Base-by-base conservation (phyloP, 1,140 invertebrate species). In the Drosophila guanche region DNA sequence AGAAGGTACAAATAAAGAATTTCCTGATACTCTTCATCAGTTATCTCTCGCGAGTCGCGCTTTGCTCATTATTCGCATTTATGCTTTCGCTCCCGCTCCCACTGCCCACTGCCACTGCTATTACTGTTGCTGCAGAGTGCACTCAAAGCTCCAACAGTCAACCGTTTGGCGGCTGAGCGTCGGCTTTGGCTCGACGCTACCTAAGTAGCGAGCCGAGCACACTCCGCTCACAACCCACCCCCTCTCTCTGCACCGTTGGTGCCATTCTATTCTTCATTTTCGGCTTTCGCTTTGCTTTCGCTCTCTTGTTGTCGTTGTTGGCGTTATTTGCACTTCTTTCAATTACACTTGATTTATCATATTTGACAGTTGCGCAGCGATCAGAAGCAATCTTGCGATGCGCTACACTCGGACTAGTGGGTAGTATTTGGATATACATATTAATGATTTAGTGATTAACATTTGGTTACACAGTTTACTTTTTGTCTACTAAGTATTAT, bases 11-110 rank as follows among this genome's bases (percentile, higher is more conserved):
- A 57, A 75, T 73, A 69, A 53, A 76, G 33, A 84, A 52, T 67
- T 84, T 79, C 58, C 81, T 80, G 59, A 83, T 76, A 68, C 76
- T 74, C 56, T 77, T 48, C 60, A 57, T 52, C 62, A 60, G 65
- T 76, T 76, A 76, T 77, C 58, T 76, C 62, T 76, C 69, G 41
- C 22, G 58, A 52, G 58, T 45, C 69, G 62, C 71, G 70, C 66
- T 86, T 85, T 86, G 81, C 83, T 89, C 79, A 83, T 88, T 88
- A 88, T 88, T 88, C 83, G 84, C 84, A 88, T 83, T 88, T 89
- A 76, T 88, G 83, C 83, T 81, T 80, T 85, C 63, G 29, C 47
- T 25, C 27, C 6, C 29, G 7, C 29, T 10, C 7, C 29, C 16
- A 20, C 16, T 20, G 16, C 16, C 20, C 51, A 53, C 62, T 79